Evolutionary conservation across 2,797 vertebrate genomes (phyloP).

Genomic region (Poecile montanus): DNA sequence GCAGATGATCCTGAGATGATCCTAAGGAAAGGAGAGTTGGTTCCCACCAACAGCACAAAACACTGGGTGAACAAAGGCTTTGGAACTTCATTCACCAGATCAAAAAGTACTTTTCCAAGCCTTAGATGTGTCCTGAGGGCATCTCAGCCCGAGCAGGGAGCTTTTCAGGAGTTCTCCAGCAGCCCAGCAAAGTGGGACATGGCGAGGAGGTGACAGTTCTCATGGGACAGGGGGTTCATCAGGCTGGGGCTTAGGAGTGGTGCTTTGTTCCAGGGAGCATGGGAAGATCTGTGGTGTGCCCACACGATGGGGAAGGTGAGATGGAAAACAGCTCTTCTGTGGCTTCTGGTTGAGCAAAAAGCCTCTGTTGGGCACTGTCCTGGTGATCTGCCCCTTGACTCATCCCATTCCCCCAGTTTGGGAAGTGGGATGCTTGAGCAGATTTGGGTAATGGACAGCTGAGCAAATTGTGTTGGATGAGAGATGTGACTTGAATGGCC

Average conservation of each 20-base stretch:
- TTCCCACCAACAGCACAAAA: neutral
- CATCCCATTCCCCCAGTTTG: neutral
- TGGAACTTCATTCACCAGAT: neutral
- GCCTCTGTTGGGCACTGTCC: neutral
- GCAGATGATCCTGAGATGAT: conserved; percentile 8
- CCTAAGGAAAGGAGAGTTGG: conserved; percentile 19
- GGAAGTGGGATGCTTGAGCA: neutral
- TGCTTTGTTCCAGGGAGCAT: accelerated
- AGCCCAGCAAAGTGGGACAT: neutral
- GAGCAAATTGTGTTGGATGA: neutral
- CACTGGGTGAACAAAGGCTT: neutral
- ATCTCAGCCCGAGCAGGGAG: neutral
- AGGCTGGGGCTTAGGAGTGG: neutral
- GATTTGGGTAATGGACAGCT: neutral
- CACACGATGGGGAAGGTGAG: neutral
- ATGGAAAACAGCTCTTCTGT: neutral
- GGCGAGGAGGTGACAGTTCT: neutral
- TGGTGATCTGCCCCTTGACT: neutral
- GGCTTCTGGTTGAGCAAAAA: neutral
- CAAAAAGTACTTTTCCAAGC: conserved; percentile 1
- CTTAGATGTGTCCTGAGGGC: neutral
- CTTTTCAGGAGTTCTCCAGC: neutral
- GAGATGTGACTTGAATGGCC: neutral
- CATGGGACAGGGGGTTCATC: neutral
- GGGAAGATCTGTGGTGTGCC: neutral